Evolutionary conservation across 2,888 invertebrate genomes (phyloP), one percentile per base, ranked within the genome.

Genomic region (Drosophila mayaguana): DNA sequence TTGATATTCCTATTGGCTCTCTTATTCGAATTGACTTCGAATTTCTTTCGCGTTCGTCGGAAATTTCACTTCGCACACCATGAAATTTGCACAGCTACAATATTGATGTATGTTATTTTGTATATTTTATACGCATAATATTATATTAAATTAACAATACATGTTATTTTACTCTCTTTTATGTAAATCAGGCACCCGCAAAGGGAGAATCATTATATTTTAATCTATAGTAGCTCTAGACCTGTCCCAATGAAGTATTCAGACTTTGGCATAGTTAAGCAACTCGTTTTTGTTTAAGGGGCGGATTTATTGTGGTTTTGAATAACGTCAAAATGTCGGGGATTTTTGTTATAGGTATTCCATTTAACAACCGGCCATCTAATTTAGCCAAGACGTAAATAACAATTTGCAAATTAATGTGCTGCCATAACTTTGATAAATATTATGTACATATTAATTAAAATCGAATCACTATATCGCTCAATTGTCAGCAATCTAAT

Each of bases 21-120:
- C 18, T 16, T n/a, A 48, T 25, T 74, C 2, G 38, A 20, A 60
- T 28, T 63, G 5, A n/a, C 11, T 45, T 53, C 22, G 53, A n/a
- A 53, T 34, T 53, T 38, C 28, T 7, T 8, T 53, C 16, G 2
- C 6, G 2, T 28, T 36, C 34, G 18, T 25, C 16, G 38, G 36
- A 3, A 22, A 64, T 56, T 55, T 72, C 50, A 48, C 56, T 45
- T 3, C 12, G 14, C n/a, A 34, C 34, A 34, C 12, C 34, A 12
- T 22, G 22, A 45, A 34, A 34, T n/a, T 43, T 2, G 45, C 22
- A 45, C n/a, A 34, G 43, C 34, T n/a, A 9, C 11, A 18, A 32
- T n/a, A 32, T n/a, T 48, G 32, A 28, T 11, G 28, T 32, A 18
- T 32, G 9, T 20, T 42, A 5, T 22, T 22, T 45, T 22, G 7